phyloP scores from a whole-genome alignment of 2,888 invertebrate genomes.

The Scaptomyza flava region DNA sequence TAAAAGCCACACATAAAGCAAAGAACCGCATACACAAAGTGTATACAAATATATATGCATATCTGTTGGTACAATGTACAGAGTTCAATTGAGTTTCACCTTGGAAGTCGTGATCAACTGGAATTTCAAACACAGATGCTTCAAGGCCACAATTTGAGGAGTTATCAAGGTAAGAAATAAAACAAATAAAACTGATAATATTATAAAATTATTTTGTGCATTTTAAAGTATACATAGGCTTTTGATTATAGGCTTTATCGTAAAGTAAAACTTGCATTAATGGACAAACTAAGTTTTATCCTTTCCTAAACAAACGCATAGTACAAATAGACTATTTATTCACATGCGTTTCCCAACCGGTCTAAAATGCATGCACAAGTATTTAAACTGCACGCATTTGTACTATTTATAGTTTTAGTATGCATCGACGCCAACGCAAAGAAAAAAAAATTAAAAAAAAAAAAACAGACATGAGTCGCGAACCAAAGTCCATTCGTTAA shows the following conservation, averaged over 20 bases:
- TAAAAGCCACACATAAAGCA: too few species aligned
- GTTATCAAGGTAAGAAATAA: not conserved
- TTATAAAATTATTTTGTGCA: not conserved
- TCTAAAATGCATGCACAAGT: constrained; percentile 7
- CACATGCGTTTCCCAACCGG: constrained; percentile 5
- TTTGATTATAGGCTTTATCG: too few species aligned
- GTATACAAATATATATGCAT: too few species aligned
- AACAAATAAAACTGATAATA: not conserved
- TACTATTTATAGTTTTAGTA: constrained; percentile 57
- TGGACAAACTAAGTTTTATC: not conserved
- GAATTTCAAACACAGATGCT: constrained; percentile 10
- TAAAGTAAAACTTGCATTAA: not conserved
- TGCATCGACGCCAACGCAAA: constrained; percentile 44
- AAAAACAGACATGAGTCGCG: constrained; percentile 9
- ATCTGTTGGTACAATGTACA: too few species aligned
- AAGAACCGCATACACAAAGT: too few species aligned
- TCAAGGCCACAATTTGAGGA: constrained; percentile 15
- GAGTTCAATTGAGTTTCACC: constrained; percentile 57
- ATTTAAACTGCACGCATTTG: constrained; percentile 25
- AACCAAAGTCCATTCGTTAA: constrained; percentile 70
- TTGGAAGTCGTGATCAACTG: constrained; percentile 49
- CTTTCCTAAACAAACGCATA: not conserved
- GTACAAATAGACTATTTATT: not conserved
- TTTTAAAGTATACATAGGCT: too few species aligned
- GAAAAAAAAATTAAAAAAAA: constrained; percentile 4